A percentile compares a stretch with the other conserved stretches of the same genome.
These are phyloP conservation scores for Mormyrus lacerda DNA, from an alignment of 2,113 vertebrate genomes.

Conservation along the genomic window DNA sequence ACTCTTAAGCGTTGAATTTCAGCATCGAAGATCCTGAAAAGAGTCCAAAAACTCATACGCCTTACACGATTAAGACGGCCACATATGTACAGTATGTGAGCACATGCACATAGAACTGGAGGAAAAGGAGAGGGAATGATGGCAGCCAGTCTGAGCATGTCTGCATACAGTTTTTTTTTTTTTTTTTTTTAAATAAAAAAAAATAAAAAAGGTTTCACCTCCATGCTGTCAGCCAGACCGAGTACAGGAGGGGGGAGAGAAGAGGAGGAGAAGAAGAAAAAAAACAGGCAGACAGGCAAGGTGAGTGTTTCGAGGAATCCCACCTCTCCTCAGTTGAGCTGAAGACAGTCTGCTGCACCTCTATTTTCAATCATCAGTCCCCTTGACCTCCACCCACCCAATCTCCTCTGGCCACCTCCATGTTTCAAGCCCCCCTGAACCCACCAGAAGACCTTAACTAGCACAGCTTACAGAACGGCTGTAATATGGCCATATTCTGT, in stretches of 20 bases:
- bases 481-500: neutral
- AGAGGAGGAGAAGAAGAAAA: too few relatives aligned
- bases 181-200: too few relatives aligned
- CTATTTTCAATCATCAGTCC: neutral
- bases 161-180: neutral
- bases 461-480: neutral
- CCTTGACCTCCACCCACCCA: neutral
- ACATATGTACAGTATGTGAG: neutral
- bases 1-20: neutral
- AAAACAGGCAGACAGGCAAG: neutral
- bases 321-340: slow-evolving; percentile 27
- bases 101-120: neutral
- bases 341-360: slow-evolving; percentile 12
- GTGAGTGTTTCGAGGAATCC: slow-evolving; percentile 25
- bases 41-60: neutral
- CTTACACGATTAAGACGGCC: neutral
- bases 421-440: neutral
- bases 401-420: neutral
- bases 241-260: too few relatives aligned
- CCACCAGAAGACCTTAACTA: neutral
- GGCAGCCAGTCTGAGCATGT: neutral
- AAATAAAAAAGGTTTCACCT: neutral
- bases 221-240: neutral
- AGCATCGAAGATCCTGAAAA: neutral
- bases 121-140: neutral